Conservation (phyloP, 1,140 invertebrate genomes). For the Drosophila sturtevanti region DNA sequence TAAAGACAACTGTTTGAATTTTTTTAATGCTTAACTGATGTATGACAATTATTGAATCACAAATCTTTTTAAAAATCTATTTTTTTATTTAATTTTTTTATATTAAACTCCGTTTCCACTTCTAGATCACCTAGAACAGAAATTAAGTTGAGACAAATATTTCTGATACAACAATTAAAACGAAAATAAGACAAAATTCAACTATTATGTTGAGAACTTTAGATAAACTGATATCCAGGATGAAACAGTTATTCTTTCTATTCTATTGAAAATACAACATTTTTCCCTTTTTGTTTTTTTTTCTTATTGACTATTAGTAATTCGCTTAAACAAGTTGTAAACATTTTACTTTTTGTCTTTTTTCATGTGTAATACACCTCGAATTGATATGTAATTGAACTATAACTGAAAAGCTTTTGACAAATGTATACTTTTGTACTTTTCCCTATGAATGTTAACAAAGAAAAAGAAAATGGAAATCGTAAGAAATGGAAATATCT, state of each 20-base stretch:
- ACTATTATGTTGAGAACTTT: too few species aligned
- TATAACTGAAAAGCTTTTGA: slow-evolving; percentile 69
- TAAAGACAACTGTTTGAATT: too few species aligned
- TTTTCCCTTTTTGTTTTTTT: neutral
- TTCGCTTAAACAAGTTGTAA: neutral
- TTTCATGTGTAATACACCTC: slow-evolving; percentile 42
- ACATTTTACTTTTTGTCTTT: slow-evolving; percentile 16
- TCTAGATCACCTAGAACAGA: neutral
- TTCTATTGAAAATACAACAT: neutral
- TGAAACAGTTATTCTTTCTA: too few species aligned
- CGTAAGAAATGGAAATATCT: slow-evolving; percentile 35
- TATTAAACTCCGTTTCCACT: too few species aligned
- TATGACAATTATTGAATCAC: too few species aligned
- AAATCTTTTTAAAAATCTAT: too few species aligned
- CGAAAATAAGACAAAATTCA: too few species aligned
- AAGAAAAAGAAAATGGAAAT: slow-evolving; percentile 35
- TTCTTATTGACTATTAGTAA: neutral
- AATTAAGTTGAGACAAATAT: neutral
- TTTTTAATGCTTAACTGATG: too few species aligned
- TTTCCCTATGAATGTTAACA: slow-evolving; percentile 60
- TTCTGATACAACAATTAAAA: too few species aligned
- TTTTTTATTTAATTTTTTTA: too few species aligned
- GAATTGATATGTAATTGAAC: slow-evolving; percentile 45
- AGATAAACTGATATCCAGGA: too few species aligned
- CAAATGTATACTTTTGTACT: slow-evolving; percentile 80